Base-by-base conservation (phyloP, 2,113 vertebrate genomes). In the Lichenostomus cassidix region DNA sequence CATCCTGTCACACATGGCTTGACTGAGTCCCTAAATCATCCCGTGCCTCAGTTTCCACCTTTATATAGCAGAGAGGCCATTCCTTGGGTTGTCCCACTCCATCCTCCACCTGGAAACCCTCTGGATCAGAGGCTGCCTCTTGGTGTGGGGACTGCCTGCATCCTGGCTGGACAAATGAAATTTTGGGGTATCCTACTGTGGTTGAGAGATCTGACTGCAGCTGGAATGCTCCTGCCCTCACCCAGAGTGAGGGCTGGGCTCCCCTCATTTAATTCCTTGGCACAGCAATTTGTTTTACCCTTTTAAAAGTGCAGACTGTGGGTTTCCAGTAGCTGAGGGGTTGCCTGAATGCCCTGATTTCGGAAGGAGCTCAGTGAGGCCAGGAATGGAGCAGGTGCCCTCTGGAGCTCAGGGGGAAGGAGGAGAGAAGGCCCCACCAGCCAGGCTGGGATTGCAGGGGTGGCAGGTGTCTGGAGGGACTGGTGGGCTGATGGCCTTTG, bases 111-210 rank as follows among this genome's bases (percentile, higher is more conserved):
- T 67, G 41, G 63, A 80, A 74, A 28, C 22, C 29, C 50, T 46
- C 37, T 59, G 56, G 70, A 47, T 58, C 52, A 68, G 74, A 50
- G 33, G 31, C 29, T 46, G 53, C 42, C 39, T 31, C 39, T 71
- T 10, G 2, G 2, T 15, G 2, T 22, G 27, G 27, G 74, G 12
- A 42, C 47, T 37, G 28, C 31, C 79, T 64, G 44, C 58, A 56
- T 55, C 52, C 37, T 65, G n/a, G 19, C 56, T 52, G 67, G 42
- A 69, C 53, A 55, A 70, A 82, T 12, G 5, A 29, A 33, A 55
- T 7, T 50, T 41, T 35, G 2, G 1, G 31, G 37, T 37, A 15
- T 42, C 31, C 14, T 0, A 0, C 52, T 27, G 16, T 7, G 27
- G 67, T 3, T 18, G 20, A 23, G 29, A 46, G n/a, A 47, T 19